These are phyloP conservation scores for Thamnophis sirtalis DNA, from an alignment of 2,113 vertebrate genomes.

Conservation along the genomic window DNA sequence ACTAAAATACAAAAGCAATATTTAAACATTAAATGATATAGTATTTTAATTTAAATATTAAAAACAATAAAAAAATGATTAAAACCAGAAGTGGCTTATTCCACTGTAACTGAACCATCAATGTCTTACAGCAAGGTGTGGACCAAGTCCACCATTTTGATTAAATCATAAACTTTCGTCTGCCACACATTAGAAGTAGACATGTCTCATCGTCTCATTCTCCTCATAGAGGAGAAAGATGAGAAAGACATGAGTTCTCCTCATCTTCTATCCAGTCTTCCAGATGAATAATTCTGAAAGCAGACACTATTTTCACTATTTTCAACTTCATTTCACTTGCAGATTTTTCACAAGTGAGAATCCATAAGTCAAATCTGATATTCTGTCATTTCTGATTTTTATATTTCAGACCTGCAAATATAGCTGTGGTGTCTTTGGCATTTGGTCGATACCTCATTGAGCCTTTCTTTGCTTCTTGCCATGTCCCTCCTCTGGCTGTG, in stretches of 20 bases:
- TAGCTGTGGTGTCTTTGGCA: conserved; percentile 72
- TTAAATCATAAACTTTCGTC: background rate
- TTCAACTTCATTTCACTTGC: background rate
- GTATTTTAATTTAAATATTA: background rate
- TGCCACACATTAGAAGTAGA: background rate
- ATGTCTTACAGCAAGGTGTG: background rate
- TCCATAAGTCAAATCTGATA: background rate
- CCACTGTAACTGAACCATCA: background rate
- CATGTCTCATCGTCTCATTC: background rate
- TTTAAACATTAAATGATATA: background rate
- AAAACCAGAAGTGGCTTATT: background rate
- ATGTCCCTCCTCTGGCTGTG: conserved; percentile 62
- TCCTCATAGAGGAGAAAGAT: background rate
- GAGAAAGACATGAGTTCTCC: background rate
- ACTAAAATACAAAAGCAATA: background rate
- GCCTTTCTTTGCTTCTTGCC: conserved; percentile 72
- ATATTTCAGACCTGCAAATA: conserved; percentile 69
- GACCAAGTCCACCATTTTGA: background rate
- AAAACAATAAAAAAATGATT: background rate
- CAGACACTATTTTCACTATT: background rate
- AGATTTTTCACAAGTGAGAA: background rate
- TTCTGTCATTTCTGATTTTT: background rate
- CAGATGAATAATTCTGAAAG: background rate
- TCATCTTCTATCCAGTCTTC: background rate
- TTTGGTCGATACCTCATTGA: conserved; percentile 78